Percentiles rank a stretch among this genome's conserved stretches.
Conservation (phyloP, 2,113 vertebrate species). For the Pterophyllum scalare region DNA sequence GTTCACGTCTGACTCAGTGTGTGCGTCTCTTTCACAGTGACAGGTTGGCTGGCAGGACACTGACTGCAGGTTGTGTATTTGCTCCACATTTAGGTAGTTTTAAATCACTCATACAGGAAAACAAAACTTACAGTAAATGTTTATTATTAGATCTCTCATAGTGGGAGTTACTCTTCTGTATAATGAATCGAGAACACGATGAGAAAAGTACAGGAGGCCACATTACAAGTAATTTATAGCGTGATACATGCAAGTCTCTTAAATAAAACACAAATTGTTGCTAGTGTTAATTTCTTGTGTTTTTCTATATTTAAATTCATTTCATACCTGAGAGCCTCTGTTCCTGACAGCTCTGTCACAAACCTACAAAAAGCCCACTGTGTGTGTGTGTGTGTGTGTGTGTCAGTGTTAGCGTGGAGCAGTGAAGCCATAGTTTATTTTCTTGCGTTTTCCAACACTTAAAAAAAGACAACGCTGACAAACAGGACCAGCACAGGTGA, state of each 20-base stretch:
- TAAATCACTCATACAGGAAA: too few species aligned
- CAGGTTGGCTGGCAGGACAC: background rate
- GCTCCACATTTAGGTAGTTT: too few species aligned
- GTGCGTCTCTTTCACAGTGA: background rate
- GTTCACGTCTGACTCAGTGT: background rate
- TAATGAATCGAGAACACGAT: background rate
- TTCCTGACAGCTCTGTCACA: background rate
- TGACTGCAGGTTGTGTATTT: background rate
- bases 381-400: background rate
- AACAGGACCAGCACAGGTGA: background rate
- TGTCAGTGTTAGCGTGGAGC: background rate
- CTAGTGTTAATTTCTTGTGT: background rate
- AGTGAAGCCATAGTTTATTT: background rate
- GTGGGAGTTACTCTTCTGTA: background rate
- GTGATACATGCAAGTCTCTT: background rate
- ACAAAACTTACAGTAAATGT: background rate
- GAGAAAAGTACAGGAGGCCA: background rate
- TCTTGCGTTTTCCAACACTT: background rate
- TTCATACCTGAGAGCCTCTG: background rate
- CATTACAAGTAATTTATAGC: background rate
- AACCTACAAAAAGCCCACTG: background rate
- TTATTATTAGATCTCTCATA: too few species aligned
- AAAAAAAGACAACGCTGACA: slow-evolving; percentile 1
- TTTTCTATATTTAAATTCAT: too few species aligned
- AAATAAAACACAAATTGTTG: background rate